Percentiles rank a stretch among this genome's conserved stretches.
phyloP scores from a whole-genome alignment of 1,140 invertebrate genomes.

The Trissolcus basalis region DNA sequence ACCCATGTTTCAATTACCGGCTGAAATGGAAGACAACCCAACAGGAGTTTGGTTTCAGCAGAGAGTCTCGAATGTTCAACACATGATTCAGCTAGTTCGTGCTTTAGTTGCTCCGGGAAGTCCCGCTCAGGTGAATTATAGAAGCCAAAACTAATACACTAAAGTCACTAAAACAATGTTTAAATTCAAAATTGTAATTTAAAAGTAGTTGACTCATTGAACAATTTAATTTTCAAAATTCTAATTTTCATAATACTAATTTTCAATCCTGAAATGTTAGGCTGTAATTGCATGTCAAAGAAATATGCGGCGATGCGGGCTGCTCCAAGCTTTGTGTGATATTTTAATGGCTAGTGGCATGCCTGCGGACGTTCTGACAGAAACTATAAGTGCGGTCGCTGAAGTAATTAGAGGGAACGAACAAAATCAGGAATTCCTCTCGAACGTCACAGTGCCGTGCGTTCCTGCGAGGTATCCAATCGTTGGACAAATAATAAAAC shows the following conservation, averaged over 20 bases:
- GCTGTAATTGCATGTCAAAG: constrained; percentile 88
- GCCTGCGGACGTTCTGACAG: constrained; percentile 95
- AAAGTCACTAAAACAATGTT: not conserved
- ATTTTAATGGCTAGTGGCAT: constrained; percentile 97
- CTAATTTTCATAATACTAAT: no score
- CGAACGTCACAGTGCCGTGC: constrained; percentile 93
- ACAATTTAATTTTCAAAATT: no score
- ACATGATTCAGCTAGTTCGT: constrained; percentile 92
- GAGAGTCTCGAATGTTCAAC: constrained; percentile 95
- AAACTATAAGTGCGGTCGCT: constrained; percentile 96
- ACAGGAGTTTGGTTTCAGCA: constrained; percentile 90
- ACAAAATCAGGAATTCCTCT: constrained; percentile 94
- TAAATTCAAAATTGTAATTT: no score
- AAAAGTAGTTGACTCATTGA: no score
- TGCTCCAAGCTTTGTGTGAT: constrained; percentile 88
- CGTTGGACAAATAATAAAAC: no score
- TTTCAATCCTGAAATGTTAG: constrained; percentile 33
- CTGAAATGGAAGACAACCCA: constrained; percentile 81
- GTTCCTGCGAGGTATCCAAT: constrained; percentile 85
- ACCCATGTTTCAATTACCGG: constrained; percentile 89
- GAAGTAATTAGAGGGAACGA: constrained; percentile 95
- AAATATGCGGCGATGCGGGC: constrained; percentile 88
- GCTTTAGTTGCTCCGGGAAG: constrained; percentile 93
- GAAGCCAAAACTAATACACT: not conserved
- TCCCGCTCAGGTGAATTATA: constrained; percentile 81